phyloP scores from a whole-genome alignment of 2,797 vertebrate genomes.

The Lacerta viridis region DNA sequence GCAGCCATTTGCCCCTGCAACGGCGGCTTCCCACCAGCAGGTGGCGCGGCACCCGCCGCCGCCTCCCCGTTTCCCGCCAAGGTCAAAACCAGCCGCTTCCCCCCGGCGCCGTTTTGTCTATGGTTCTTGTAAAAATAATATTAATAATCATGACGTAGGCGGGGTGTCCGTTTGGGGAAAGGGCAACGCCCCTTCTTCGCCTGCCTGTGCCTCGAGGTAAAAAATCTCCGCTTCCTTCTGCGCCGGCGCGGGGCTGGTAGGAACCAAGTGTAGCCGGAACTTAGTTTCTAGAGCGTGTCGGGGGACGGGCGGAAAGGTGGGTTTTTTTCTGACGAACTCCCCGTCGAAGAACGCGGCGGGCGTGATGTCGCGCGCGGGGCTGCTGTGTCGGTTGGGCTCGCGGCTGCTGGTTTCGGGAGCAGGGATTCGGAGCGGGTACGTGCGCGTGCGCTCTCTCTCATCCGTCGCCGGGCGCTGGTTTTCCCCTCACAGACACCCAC shows the following conservation, averaged over 20 bases:
- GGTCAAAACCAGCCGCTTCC: not conserved
- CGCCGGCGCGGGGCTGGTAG: not conserved
- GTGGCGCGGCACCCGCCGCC: not conserved
- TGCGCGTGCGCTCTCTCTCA: not conserved
- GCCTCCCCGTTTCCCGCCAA: not conserved
- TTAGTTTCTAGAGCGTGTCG: too few relatives aligned
- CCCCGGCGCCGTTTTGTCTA: accelerated
- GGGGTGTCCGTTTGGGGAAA: too few relatives aligned
- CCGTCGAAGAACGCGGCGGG: too few relatives aligned
- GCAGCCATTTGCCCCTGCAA: not conserved
- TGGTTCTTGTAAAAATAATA: too few relatives aligned
- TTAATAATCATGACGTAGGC: too few relatives aligned
- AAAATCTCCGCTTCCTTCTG: not conserved
- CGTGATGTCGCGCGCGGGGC: slow-evolving; percentile 58
- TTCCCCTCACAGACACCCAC: not conserved
- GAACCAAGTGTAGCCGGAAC: slow-evolving; percentile 48
- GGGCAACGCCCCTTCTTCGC: not conserved
- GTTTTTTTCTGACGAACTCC: not conserved
- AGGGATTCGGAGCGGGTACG: not conserved
- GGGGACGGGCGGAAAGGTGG: too few relatives aligned
- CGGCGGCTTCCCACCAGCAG: not conserved
- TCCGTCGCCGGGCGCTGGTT: not conserved
- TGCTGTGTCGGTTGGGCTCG: slow-evolving; percentile 35
- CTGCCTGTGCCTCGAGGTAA: too few relatives aligned
- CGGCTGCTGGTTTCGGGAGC: not conserved